Evolutionary conservation across 2,888 invertebrate genomes (phyloP), one percentile per base, ranked within the genome.

Genomic region (Nemoura dubitans): DNA sequence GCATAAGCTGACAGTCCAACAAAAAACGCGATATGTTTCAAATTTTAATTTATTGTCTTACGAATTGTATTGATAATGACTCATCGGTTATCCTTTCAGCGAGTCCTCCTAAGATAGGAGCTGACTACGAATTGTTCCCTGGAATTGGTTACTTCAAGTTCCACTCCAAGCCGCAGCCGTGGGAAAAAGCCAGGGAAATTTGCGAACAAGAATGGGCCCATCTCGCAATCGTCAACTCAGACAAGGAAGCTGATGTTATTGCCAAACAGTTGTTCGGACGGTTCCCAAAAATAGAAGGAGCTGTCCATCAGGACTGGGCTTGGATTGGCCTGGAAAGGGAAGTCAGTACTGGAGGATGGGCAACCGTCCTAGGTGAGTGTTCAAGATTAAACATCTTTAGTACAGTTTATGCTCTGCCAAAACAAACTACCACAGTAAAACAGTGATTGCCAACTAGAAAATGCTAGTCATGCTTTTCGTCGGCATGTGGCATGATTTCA

Each of bases 171-270:
- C 42, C 78, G n/a, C 76, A 21, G 26, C 42, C 78, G n/a, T 86
- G 86, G 86, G 27, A 43, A 16, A 42, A 28, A 25, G 86, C 86
- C n/a, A 28, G 86, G 6, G 42, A 80, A 25, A n/a, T 43, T 16
- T 86, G 86, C 80, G 86, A 30, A 59, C 43, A 83, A n/a, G 87
- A 87, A 77, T 87, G 89, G 76, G 87, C 87, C 26, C 88, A 89
- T 76, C 87, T 88, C 29, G 88, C 87, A 10, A 88, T 89, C 87
- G 87, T 89, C 86, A 88, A 88, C 86, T 87, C 87, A 16, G 88
- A 88, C 25, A 86, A 88, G 25, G 88, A 88, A 80, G 86, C 87
- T 6, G 81, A 29, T n/a, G 85, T 86, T 21, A 84, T 86, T 26
- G 77, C 87, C 77, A 85, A 87, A 83, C 86, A 86, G 43, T 77